A percentile compares a stretch with the other conserved stretches of the same genome.
These are phyloP conservation scores for Florisuga fusca DNA, from an alignment of 2,797 vertebrate species.

Conservation along the genomic window DNA sequence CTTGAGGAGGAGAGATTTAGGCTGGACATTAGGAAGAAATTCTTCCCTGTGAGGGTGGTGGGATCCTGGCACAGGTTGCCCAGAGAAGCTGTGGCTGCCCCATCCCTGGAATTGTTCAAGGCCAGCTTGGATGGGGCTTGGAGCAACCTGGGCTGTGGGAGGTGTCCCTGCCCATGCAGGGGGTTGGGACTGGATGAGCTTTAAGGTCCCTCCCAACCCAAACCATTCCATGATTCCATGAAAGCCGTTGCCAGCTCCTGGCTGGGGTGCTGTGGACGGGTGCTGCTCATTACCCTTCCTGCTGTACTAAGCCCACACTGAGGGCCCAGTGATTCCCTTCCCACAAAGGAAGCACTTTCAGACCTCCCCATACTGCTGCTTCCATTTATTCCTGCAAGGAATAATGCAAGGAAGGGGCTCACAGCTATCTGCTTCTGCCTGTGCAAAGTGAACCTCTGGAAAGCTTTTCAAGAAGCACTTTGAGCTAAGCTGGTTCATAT, in stretches of 20 bases:
- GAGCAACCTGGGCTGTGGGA: too few relatives aligned
- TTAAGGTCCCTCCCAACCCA: too few relatives aligned
- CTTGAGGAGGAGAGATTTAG: too few relatives aligned
- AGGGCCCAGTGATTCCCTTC: background rate
- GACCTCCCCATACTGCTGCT: background rate
- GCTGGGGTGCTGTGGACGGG: accelerated
- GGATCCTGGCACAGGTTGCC: too few relatives aligned
- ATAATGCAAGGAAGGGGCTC: background rate
- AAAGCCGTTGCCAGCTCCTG: background rate
- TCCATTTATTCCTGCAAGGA: background rate
- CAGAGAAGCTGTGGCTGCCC: too few relatives aligned
- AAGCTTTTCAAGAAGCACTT: background rate
- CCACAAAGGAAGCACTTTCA: background rate
- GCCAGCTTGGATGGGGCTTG: too few relatives aligned
- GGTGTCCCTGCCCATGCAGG: too few relatives aligned
- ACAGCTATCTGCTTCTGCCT: background rate
- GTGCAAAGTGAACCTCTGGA: background rate
- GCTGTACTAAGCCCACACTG: background rate
- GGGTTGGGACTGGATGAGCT: too few relatives aligned
- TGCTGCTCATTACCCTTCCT: background rate
- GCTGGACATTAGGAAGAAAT: too few relatives aligned
- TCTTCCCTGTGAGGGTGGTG: too few relatives aligned
- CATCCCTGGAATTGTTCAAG: too few relatives aligned
- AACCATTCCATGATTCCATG: too few relatives aligned
- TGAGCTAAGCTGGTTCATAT: background rate